Conservation (phyloP, 2,888 invertebrate genomes). For the Leucoma salicis region DNA sequence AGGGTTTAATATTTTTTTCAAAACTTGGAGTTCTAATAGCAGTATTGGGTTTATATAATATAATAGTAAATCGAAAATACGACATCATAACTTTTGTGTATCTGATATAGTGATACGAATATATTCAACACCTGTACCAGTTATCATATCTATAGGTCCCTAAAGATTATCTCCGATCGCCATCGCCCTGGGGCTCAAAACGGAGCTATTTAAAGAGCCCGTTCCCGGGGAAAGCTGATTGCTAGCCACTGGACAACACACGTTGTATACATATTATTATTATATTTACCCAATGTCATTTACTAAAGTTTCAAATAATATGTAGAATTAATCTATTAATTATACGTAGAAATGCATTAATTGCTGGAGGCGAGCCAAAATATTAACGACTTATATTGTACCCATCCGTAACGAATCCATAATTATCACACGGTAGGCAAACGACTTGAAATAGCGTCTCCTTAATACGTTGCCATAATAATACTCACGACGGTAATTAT, state of each 20-base stretch:
- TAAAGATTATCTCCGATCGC: constrained; percentile 41
- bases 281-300: constrained; percentile 22
- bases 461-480: constrained; percentile 18
- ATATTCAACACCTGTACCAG: constrained; percentile 38
- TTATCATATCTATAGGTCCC: constrained; percentile 49
- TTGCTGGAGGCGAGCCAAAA: constrained; percentile 11
- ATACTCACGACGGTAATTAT: constrained; percentile 13
- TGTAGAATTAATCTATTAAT: constrained; percentile 6
- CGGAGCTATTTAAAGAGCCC: constrained; percentile 16
- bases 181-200: constrained; percentile 33
- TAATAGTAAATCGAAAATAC: too few relatives aligned
- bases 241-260: constrained; percentile 30
- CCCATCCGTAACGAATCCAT: constrained; percentile 23
- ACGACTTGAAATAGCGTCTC: constrained; percentile 13
- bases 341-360: constrained; percentile 14
- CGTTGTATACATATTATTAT: constrained; percentile 9
- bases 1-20: too few relatives aligned
- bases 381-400: constrained; percentile 6
- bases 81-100: too few relatives aligned
- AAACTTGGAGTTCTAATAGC: too few relatives aligned
- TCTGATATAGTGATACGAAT: too few relatives aligned
- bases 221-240: constrained; percentile 32
- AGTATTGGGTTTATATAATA: too few relatives aligned
- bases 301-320: constrained; percentile 16
- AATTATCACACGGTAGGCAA: constrained; percentile 23